phyloP scores from a whole-genome alignment of 2,113 vertebrate genomes.

The Seriola aureovittata region DNA sequence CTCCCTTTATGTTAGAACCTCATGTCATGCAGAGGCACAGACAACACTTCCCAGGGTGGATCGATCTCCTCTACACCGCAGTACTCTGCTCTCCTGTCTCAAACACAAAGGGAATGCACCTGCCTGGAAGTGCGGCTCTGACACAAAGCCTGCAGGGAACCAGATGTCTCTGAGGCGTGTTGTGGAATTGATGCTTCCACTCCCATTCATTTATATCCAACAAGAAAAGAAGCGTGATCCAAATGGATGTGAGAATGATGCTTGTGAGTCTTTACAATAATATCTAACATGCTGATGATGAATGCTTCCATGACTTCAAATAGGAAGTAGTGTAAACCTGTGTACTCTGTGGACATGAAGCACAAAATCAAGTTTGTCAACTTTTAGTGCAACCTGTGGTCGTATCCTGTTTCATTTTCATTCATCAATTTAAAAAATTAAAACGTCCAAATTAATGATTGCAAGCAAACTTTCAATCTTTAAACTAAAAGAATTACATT shows the following conservation, averaged over 20 bases:
- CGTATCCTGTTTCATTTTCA: too few relatives aligned
- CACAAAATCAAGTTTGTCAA: background rate
- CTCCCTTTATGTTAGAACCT: slow-evolving; percentile 63
- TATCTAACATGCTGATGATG: background rate
- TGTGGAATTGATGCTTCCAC: slow-evolving; percentile 67
- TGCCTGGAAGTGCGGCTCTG: slow-evolving; percentile 67
- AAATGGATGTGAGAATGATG: slow-evolving; percentile 32
- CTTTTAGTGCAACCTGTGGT: background rate
- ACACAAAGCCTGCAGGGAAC: slow-evolving; percentile 76
- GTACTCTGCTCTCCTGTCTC: slow-evolving; percentile 62
- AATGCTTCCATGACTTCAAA: background rate
- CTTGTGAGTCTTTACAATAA: background rate
- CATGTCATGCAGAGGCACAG: slow-evolving; percentile 69
- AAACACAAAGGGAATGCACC: slow-evolving; percentile 74
- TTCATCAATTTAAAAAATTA: background rate
- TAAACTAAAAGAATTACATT: background rate
- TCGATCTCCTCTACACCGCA: slow-evolving; percentile 67
- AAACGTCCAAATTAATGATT: background rate
- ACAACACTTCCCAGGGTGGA: slow-evolving; percentile 70
- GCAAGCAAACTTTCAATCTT: background rate
- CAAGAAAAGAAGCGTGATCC: slow-evolving; percentile 13
- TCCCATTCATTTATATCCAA: slow-evolving; percentile 56
- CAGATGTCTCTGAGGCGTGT: slow-evolving; percentile 68
- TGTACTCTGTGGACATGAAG: background rate
- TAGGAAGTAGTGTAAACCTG: background rate